A percentile compares a stretch with the other conserved stretches of the same genome.
Conservation (phyloP, 2,888 invertebrate species). For the Phyllotreta striolata region DNA sequence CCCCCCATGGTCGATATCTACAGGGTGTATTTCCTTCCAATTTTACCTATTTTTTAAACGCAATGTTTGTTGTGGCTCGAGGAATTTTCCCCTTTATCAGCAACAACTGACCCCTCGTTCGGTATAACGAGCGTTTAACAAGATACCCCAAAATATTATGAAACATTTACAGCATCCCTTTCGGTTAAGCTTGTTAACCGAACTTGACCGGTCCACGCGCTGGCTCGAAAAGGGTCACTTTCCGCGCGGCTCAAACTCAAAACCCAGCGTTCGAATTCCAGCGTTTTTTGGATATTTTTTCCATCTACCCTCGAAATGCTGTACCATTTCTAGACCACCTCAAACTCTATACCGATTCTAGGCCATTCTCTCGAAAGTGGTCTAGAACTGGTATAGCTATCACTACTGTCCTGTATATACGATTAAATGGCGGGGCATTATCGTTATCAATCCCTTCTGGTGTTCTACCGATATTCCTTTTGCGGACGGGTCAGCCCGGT, state of each 20-base stretch:
- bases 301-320: no score
- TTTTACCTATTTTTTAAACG: neutral
- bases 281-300: no score
- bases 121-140: constrained; percentile 22
- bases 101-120: no score
- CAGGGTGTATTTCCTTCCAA: constrained; percentile 3
- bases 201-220: constrained; percentile 40
- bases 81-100: no score
- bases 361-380: no score
- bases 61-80: no score
- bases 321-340: no score
- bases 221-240: neutral
- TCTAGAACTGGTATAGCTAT: constrained; percentile 39
- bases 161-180: constrained; percentile 42
- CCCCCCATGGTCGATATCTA: constrained; percentile 12
- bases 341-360: no score
- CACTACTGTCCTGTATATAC: no score
- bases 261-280: constrained; percentile 53
- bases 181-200: constrained; percentile 43
- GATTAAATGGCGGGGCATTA: no score
- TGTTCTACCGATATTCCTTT: constrained; percentile 49
- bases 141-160: constrained; percentile 33
- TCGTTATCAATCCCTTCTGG: constrained; percentile 38
- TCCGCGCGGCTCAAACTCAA: no score
- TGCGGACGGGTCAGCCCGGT: constrained; percentile 60